These are phyloP conservation scores for Uloborus diversus DNA, from an alignment of 1,140 invertebrate genomes.

Conservation along the genomic window DNA sequence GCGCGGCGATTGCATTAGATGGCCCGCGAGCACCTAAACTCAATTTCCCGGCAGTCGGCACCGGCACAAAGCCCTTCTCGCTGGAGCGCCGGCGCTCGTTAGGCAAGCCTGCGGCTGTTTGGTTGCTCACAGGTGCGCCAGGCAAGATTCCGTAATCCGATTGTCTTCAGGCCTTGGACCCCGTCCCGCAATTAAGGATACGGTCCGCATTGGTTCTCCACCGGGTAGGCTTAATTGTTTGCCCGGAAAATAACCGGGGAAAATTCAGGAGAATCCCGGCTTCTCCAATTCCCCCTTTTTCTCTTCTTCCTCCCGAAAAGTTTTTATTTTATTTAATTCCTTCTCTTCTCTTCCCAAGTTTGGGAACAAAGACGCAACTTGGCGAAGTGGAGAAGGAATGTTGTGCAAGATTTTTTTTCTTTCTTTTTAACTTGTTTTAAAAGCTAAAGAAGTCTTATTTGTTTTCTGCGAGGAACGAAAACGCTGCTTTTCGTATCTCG, in stretches of 20 bases:
- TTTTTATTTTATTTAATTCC: constrained; percentile 20
- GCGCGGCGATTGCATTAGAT: constrained; percentile 36
- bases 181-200: constrained; percentile 42
- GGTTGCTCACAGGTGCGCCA: constrained; percentile 40
- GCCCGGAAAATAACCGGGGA: constrained; percentile 44
- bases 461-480: neutral
- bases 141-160: constrained; percentile 38
- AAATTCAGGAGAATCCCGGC: neutral
- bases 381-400: neutral
- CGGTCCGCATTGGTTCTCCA: constrained; percentile 14
- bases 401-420: neutral
- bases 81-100: constrained; percentile 9
- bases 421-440: neutral
- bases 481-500: no score
- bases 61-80: constrained; percentile 26
- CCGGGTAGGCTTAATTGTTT: constrained; percentile 32
- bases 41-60: constrained; percentile 31
- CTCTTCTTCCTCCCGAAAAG: neutral
- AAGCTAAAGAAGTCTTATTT: constrained; percentile 26
- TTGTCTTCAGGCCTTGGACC: constrained; percentile 23
- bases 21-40: constrained; percentile 12
- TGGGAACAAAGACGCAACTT: constrained; percentile 26
- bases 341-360: no score
- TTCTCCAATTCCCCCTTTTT: neutral
- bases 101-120: constrained; percentile 32